phyloP scores from a whole-genome alignment of 2,113 vertebrate genomes.

The Spermophilus dauricus region DNA sequence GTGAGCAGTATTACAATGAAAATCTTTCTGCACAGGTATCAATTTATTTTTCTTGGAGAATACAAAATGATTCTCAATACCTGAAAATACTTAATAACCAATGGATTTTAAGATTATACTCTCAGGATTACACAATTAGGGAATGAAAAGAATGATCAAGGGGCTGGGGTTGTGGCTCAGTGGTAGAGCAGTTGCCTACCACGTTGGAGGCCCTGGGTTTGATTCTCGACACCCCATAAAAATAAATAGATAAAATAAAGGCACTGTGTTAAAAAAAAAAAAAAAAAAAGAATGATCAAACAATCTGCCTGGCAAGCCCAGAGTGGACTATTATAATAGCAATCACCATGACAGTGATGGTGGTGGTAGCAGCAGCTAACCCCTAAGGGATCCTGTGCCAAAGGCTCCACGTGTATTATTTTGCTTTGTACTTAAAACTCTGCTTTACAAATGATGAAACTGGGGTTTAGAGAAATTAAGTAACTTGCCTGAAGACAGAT shows the following conservation, averaged over 20 bases:
- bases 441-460: conserved; percentile 14
- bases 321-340: neutral
- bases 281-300: neutral
- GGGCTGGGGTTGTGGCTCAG: too few relatives aligned
- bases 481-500: conserved; percentile 55
- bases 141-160: neutral
- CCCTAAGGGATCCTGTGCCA: neutral
- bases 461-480: conserved; percentile 8
- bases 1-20: neutral
- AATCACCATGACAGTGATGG: neutral
- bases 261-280: too few relatives aligned
- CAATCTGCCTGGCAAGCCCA: neutral
- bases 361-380: neutral
- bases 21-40: neutral
- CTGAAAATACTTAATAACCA: neutral
- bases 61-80: conserved; percentile 51
- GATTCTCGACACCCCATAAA: too few relatives aligned
- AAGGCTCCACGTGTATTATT: neutral
- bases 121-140: neutral
- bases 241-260: too few relatives aligned
- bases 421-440: neutral
- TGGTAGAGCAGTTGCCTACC: too few relatives aligned
- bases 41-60: conserved; percentile 43
- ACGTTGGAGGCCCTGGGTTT: too few relatives aligned
- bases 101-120: neutral